phyloP scores from a whole-genome alignment of 2,797 vertebrate species.

The Pangasius krempfi region DNA sequence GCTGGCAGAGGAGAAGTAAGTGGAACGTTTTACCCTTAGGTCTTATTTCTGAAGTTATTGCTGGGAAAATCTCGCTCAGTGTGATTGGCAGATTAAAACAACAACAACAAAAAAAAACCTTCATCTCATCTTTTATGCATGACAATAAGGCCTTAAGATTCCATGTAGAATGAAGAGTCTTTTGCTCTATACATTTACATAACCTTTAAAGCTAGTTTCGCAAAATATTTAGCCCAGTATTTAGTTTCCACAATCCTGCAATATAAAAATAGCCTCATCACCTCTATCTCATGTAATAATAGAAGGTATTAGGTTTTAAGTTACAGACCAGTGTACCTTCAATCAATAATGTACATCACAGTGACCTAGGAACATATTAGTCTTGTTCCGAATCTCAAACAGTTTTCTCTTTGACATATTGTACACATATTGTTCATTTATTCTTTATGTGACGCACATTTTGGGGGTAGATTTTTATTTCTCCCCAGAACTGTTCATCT shows the following conservation, averaged over 20 bases:
- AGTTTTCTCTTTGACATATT: background rate
- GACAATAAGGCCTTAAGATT: background rate
- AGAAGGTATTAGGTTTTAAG: constrained; percentile 43
- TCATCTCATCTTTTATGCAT: background rate
- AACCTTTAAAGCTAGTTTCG: background rate
- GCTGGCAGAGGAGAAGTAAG: constrained; percentile 97
- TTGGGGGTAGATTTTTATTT: background rate
- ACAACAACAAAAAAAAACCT: too few relatives aligned
- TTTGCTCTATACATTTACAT: background rate
- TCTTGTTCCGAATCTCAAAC: background rate
- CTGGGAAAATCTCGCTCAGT: background rate
- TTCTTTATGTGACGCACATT: background rate
- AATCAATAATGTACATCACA: constrained; percentile 52
- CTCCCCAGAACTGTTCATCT: constrained; percentile 28
- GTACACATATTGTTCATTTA: background rate
- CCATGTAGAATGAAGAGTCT: background rate
- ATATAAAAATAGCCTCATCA: constrained; percentile 40
- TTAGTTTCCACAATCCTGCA: constrained; percentile 7
- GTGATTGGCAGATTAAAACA: background rate
- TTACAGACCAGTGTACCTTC: constrained; percentile 40
- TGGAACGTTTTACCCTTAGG: background rate
- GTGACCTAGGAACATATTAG: constrained; percentile 34
- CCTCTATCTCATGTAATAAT: constrained; percentile 44
- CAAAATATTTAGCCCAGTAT: background rate
- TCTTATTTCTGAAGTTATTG: background rate